Evolutionary conservation across 2,797 vertebrate genomes (phyloP).

Genomic region (Rhinoraja longicauda): DNA sequence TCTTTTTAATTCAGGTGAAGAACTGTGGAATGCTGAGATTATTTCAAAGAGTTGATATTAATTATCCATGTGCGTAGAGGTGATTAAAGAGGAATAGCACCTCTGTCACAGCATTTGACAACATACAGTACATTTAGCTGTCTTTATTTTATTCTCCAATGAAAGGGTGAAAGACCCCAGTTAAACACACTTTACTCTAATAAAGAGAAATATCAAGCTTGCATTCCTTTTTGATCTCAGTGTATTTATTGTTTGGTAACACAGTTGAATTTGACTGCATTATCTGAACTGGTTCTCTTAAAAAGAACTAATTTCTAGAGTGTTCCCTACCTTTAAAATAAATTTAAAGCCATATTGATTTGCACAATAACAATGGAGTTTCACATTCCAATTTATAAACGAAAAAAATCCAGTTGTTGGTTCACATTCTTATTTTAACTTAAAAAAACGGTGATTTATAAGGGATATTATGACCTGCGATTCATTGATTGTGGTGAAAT

Average conservation of each 20-base stretch:
- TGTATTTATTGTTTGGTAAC: no score
- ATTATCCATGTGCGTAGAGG: neutral
- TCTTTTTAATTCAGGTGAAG: no score
- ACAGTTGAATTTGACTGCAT: neutral
- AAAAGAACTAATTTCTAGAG: neutral
- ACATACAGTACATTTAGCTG: neutral
- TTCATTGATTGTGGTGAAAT: conserved; percentile 15
- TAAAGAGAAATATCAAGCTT: neutral
- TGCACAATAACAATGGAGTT: neutral
- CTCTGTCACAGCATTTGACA: neutral
- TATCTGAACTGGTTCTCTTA: neutral
- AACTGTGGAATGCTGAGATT: neutral
- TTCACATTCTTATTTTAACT: neutral
- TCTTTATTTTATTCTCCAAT: neutral
- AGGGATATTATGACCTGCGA: neutral
- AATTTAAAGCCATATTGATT: neutral
- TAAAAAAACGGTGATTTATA: neutral
- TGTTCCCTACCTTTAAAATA: neutral
- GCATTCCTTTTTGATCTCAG: neutral
- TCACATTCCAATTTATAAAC: neutral
- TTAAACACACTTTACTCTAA: neutral
- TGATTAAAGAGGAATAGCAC: neutral
- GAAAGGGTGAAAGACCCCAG: neutral
- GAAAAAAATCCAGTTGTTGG: neutral
- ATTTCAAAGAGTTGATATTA: neutral